Evolutionary conservation across 2,113 vertebrate genomes (phyloP).

Genomic region (Merops nubicus): DNA sequence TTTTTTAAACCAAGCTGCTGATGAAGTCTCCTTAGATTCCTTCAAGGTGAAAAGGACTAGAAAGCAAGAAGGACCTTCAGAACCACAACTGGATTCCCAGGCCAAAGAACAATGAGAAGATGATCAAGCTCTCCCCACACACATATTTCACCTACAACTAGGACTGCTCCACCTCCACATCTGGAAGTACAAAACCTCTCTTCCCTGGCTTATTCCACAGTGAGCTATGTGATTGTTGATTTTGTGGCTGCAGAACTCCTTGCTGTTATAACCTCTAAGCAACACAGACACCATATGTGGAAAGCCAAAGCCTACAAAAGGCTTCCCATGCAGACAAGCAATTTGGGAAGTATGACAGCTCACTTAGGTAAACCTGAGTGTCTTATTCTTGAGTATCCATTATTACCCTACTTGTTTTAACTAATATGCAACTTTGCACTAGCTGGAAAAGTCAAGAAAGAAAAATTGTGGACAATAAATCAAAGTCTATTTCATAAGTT

Average conservation of each 20-base stretch:
- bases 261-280: neutral
- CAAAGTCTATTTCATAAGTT: neutral
- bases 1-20: neutral
- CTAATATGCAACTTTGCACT: neutral
- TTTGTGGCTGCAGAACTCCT: neutral
- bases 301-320: neutral
- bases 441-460: neutral
- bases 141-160: neutral
- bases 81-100: neutral
- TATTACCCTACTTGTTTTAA: neutral
- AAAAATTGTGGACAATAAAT: neutral
- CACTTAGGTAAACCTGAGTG: neutral
- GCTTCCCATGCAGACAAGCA: neutral
- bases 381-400: neutral
- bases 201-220: neutral
- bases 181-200: neutral
- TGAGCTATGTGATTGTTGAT: neutral
- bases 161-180: neutral
- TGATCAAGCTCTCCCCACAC: neutral
- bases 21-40: neutral
- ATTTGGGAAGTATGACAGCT: neutral
- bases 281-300: neutral
- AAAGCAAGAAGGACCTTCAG: neutral
- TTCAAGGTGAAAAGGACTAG: neutral
- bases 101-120: neutral